These are phyloP conservation scores for Asbolus verrucosus DNA, from an alignment of 1,140 invertebrate genomes.

Conservation along the genomic window DNA sequence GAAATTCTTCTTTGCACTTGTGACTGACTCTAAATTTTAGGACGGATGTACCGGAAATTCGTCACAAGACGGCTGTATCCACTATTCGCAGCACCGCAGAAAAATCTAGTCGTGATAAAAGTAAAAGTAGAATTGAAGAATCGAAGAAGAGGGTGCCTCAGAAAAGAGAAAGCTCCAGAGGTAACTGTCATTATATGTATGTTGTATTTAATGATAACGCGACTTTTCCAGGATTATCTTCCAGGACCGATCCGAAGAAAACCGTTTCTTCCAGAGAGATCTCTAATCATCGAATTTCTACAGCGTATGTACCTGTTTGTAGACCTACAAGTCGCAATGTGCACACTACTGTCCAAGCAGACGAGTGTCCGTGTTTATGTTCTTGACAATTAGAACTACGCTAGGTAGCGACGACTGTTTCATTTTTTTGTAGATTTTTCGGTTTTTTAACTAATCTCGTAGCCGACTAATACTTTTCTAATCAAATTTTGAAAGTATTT, in stretches of 20 bases:
- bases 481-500: constrained; percentile 7
- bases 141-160: constrained; percentile 50
- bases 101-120: constrained; percentile 58
- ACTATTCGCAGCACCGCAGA: constrained; percentile 65
- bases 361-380: constrained; percentile 63
- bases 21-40: constrained; percentile 33
- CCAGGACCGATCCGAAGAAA: constrained; percentile 34
- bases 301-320: constrained; percentile 64
- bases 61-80: constrained; percentile 65
- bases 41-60: constrained; percentile 62
- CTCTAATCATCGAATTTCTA: constrained; percentile 58
- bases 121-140: constrained; percentile 55
- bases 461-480: constrained; percentile 31
- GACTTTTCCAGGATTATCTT: constrained; percentile 33
- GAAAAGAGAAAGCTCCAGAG: constrained; percentile 55
- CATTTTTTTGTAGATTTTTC: constrained; percentile 28
- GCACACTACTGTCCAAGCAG: constrained; percentile 57
- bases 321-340: constrained; percentile 59
- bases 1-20: neutral
- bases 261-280: constrained; percentile 35
- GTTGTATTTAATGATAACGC: neutral
- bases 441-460: constrained; percentile 23
- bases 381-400: constrained; percentile 60
- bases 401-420: constrained; percentile 59
- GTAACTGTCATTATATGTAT: constrained; percentile 44